phyloP scores from a whole-genome alignment of 2,888 invertebrate genomes.

The Scelioninae gen. 2 region DNA sequence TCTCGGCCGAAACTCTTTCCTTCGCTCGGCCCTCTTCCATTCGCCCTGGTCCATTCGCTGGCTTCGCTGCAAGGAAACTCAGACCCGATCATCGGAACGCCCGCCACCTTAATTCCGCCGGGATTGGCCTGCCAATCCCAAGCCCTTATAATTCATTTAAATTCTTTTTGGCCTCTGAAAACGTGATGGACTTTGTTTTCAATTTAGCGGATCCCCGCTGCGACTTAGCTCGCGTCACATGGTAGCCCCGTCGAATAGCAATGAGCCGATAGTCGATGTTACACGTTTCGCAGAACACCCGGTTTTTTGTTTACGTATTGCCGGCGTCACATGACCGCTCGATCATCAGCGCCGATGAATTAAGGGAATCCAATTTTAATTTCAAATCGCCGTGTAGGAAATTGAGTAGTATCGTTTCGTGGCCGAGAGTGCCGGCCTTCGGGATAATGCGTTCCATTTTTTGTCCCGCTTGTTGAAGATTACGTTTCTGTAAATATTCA shows the following conservation, averaged over 20 bases:
- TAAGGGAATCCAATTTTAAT: conserved; percentile 41
- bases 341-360: conserved; percentile 28
- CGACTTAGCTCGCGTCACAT: conserved; percentile 68
- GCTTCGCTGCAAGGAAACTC: conserved; percentile 55
- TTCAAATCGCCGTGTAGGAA: conserved; percentile 22
- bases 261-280: conserved; percentile 67
- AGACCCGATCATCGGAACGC: conserved; percentile 57
- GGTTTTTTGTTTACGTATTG: conserved; percentile 41
- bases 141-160: conserved; percentile 74
- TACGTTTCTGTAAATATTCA: conserved; percentile 11
- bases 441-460: conserved; percentile 11
- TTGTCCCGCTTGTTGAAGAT: not conserved
- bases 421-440: conserved; percentile 9
- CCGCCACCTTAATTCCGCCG: conserved; percentile 63
- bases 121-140: conserved; percentile 68
- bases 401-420: conserved; percentile 14
- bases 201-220: conserved; percentile 74
- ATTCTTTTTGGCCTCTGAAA: conserved; percentile 73
- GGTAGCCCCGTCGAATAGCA: conserved; percentile 72
- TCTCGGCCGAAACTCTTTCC: conserved; percentile 56
- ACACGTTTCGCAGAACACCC: conserved; percentile 57
- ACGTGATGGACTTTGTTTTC: conserved; percentile 76
- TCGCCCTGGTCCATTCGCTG: conserved; percentile 55
- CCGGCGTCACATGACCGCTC: conserved; percentile 16
- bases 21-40: conserved; percentile 54